Conservation (phyloP, 2,113 vertebrate species). For the Rhea americana region DNA sequence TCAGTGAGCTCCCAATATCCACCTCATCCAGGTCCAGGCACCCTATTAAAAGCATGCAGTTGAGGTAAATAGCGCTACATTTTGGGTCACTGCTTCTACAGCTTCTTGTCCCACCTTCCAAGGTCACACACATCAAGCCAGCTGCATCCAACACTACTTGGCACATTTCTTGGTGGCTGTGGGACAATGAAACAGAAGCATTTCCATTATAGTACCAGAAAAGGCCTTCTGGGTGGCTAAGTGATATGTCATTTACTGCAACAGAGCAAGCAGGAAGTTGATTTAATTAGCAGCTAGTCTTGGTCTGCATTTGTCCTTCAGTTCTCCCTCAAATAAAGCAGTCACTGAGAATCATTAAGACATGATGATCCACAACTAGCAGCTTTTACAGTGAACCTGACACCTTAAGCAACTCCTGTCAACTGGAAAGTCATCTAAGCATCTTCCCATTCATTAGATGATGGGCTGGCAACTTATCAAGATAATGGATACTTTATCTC, state of each 20-base stretch:
- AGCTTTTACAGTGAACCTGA: background rate
- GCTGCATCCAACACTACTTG: accelerated
- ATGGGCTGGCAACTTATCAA: background rate
- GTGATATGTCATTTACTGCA: background rate
- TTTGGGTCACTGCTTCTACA: background rate
- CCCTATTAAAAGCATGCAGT: background rate
- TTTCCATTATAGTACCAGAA: background rate
- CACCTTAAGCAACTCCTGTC: background rate
- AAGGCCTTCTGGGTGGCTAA: background rate
- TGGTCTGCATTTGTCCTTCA: constrained; percentile 12
- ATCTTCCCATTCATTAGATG: background rate
- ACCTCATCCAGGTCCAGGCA: background rate
- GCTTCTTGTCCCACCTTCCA: background rate
- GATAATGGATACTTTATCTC: background rate
- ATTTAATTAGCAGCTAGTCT: background rate
- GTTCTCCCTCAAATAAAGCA: constrained; percentile 11
- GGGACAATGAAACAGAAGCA: background rate
- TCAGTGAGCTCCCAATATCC: background rate
- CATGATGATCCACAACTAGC: constrained; percentile 9
- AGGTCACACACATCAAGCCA: background rate
- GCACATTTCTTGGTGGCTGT: background rate
- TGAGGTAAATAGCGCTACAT: background rate
- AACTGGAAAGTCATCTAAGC: background rate
- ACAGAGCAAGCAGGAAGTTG: background rate
- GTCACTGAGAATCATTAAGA: background rate